Evolutionary conservation across 2,797 vertebrate species (phyloP).

Genomic region (Lepilemur ruficaudatus): DNA sequence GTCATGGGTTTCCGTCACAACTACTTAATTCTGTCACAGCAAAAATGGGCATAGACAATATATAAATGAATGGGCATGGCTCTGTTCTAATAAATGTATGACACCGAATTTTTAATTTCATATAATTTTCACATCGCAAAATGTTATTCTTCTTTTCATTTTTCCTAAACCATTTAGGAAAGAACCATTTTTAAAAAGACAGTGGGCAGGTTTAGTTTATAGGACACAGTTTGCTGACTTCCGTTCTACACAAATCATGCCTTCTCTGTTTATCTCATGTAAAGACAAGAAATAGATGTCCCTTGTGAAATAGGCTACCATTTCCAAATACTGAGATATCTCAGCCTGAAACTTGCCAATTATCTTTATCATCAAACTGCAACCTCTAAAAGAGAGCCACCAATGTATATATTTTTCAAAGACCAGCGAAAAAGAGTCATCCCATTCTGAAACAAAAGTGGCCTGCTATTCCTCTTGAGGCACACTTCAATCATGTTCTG

Average conservation of each 20-base stretch:
- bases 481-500: background rate
- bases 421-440: background rate
- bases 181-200: background rate
- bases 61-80: background rate
- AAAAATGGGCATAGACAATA: background rate
- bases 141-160: background rate
- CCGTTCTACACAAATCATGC: background rate
- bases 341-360: background rate
- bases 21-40: background rate
- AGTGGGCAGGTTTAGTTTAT: background rate
- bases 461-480: background rate
- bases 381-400: background rate
- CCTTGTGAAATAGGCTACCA: background rate
- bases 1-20: background rate
- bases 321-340: background rate
- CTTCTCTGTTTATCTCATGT: background rate
- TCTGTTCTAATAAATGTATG: background rate
- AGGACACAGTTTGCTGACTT: background rate
- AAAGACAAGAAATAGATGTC: background rate
- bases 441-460: background rate
- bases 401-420: background rate
- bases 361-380: background rate
- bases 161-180: background rate
- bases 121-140: slow-evolving; percentile 3
- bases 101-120: background rate